Conservation (phyloP, 1,140 invertebrate genomes). For the Leptinotarsa lineolata region DNA sequence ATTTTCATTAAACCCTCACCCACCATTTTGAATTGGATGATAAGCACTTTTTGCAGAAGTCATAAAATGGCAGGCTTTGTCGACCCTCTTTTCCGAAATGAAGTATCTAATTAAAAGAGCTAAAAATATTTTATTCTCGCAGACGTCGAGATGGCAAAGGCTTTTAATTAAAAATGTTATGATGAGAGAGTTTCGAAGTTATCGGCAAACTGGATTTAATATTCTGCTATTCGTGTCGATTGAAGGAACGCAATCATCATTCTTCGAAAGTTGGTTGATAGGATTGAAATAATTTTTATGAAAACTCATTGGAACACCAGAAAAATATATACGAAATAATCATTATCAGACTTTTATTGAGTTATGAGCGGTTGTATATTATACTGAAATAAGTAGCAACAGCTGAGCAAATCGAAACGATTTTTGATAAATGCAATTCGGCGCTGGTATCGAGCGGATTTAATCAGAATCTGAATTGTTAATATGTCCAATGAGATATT, state of each 20-base stretch:
- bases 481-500: too few relatives aligned
- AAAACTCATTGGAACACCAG: too few relatives aligned
- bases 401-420: too few relatives aligned
- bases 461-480: too few relatives aligned
- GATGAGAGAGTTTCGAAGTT: constrained; percentile 1
- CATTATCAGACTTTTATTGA: too few relatives aligned
- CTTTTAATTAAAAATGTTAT: constrained; percentile 23
- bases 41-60: constrained; percentile 12
- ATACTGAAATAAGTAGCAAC: too few relatives aligned
- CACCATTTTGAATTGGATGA: constrained; percentile 22
- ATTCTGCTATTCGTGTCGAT: background rate
- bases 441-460: too few relatives aligned
- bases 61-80: constrained; percentile 28
- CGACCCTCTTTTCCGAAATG: constrained; percentile 22
- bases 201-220: constrained; percentile 8
- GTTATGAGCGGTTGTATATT: too few relatives aligned
- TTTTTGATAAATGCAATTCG: too few relatives aligned
- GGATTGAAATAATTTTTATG: too few relatives aligned
- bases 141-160: constrained; percentile 8
- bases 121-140: constrained; percentile 21
- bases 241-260: background rate
- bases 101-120: constrained; percentile 24
- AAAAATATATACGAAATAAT: too few relatives aligned
- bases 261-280: background rate
- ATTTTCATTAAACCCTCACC: background rate